A percentile compares a stretch with the other conserved stretches of the same genome.
These are phyloP conservation scores for Dione juno DNA, from an alignment of 2,888 invertebrate species.

Conservation along the genomic window DNA sequence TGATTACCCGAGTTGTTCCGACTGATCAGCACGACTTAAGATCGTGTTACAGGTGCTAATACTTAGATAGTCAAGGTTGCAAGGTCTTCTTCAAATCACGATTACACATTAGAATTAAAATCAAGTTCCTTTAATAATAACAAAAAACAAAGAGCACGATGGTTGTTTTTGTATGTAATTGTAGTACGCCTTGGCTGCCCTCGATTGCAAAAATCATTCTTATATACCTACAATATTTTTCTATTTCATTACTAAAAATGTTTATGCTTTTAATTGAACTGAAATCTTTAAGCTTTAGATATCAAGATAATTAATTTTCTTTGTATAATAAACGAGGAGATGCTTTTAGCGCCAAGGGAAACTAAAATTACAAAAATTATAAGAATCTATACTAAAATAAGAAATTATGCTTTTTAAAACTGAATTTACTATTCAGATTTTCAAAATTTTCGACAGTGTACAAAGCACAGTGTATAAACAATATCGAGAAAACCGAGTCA, in stretches of 20 bases:
- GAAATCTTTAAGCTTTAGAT: not conserved
- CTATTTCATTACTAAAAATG: too few relatives aligned
- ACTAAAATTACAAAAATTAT: not conserved
- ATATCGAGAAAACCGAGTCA: conserved; percentile 25
- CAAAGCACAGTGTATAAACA: conserved; percentile 19
- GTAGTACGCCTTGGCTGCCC: not conserved
- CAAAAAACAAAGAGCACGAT: not conserved
- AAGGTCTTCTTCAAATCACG: conserved; percentile 33
- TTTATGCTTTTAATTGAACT: too few relatives aligned
- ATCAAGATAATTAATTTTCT: conserved; percentile 5
- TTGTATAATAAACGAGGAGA: not conserved
- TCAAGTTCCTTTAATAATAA: conserved; percentile 2
- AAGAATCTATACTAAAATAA: not conserved
- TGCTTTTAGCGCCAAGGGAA: not conserved
- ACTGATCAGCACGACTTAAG: conserved; percentile 30
- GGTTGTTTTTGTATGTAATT: not conserved
- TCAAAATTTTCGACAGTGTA: not conserved
- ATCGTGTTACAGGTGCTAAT: conserved; percentile 36
- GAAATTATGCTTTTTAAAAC: not conserved
- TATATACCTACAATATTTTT: too few relatives aligned
- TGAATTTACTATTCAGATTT: not conserved
- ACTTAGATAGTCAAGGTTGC: conserved; percentile 32
- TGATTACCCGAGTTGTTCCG: conserved; percentile 26
- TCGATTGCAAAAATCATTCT: too few relatives aligned
- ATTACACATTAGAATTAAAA: conserved; percentile 26